Percentiles rank a stretch among this genome's conserved stretches.
phyloP scores from a whole-genome alignment of 23 tunicate genomes.

The Ascidia mentula region DNA sequence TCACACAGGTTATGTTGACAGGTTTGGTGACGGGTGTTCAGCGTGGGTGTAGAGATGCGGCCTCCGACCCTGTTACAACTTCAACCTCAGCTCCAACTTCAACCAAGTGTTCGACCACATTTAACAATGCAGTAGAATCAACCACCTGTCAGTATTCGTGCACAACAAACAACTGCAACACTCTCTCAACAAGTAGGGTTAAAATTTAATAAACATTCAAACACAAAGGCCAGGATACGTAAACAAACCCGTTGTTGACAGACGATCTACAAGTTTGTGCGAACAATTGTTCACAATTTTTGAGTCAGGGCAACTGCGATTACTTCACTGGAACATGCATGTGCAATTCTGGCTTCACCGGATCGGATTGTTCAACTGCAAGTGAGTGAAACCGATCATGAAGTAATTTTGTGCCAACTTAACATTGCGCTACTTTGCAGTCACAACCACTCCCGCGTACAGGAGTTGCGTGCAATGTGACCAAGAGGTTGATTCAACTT shows the following conservation, averaged over 20 bases:
- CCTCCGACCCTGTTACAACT: slow-evolving; percentile 1
- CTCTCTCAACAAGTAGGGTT: slow-evolving; percentile 22
- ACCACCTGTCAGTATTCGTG: slow-evolving; percentile 16
- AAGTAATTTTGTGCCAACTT: too few relatives aligned
- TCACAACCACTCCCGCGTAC: neutral
- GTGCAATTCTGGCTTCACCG: slow-evolving; percentile 31
- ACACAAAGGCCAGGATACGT: neutral
- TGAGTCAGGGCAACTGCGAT: slow-evolving; percentile 16
- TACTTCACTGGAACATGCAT: slow-evolving; percentile 27
- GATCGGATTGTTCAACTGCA: slow-evolving; percentile 28
- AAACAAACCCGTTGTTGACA: neutral
- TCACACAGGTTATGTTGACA: too few relatives aligned
- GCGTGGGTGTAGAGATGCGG: neutral
- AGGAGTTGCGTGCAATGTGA: slow-evolving; percentile 34
- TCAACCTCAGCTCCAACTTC: neutral
- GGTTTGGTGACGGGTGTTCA: neutral
- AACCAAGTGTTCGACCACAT: slow-evolving; percentile 10
- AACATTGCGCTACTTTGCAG: neutral
- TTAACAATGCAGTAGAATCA: slow-evolving; percentile 6
- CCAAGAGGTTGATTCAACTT: slow-evolving; percentile 14
- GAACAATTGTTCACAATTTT: slow-evolving; percentile 2
- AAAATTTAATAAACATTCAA: neutral
- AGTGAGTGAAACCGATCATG: too few relatives aligned
- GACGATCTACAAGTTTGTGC: slow-evolving; percentile 12
- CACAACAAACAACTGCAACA: slow-evolving; percentile 33